Evolutionary conservation across 2,113 vertebrate species (phyloP), one percentile per base, ranked within the genome.

Genomic region (Hippocampus zosterae): DNA sequence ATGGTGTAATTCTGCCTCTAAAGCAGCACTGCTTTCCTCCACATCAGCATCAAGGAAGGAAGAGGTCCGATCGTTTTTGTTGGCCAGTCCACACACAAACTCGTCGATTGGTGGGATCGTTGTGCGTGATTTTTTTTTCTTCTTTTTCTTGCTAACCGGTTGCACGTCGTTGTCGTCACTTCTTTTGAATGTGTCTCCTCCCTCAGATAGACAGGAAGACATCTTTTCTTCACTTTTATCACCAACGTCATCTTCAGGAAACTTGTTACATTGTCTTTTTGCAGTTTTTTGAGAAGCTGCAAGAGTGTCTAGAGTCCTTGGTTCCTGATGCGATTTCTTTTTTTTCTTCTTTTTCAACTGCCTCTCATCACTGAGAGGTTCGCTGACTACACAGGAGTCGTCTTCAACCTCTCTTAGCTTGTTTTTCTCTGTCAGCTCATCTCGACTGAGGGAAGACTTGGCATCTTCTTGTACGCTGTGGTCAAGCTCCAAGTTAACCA

Each of bases 1-100:
- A 4, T 21, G 2, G 8, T 63, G 56, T 68, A 80, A 81, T 18
- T 77, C 18, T 6, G 60, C 15, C 29, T 64, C 27, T 5, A n/a
- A 8, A 23, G 33, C 37, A 23, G 33, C 37, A 5, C 25, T 29
- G 3, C 75, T 77, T 84, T 78, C 81, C 78, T 78, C 67, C 10
- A 67, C 53, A 63, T 86, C 87, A 85, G 84, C 84, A 77, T 21
- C 0, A 1, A 67, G 80, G 85, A 86, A 74, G 84, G 83, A 88
- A 62, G 66, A 62, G 33, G 56, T 60, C 57, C n/a, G 60, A 25
- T 46, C 72, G 65, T 68, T 73, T 73, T 76, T 13, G 64, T 56
- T 33, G 74, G 76, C 42, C 69, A 0, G 33, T 23, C 33, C 76
- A 84, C 70, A 85, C 37, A 63, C 69, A 21, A 68, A 79, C 68